Percentiles rank a stretch among this genome's conserved stretches.
Conservation (phyloP, 2,113 vertebrate genomes). For the Epinephelus lanceolatus region DNA sequence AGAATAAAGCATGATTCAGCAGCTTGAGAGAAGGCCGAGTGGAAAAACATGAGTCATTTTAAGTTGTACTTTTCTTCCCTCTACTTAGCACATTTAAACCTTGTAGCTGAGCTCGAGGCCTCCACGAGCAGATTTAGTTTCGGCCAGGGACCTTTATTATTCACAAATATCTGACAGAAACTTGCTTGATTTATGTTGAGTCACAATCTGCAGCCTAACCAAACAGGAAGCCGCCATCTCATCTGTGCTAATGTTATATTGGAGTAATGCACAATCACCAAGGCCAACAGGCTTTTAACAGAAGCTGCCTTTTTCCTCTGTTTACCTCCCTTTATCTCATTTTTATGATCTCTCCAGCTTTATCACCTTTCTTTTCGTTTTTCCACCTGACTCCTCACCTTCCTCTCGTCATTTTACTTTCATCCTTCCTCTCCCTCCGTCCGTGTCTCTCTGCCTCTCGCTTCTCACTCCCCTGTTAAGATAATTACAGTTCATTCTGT, state of each 20-base stretch:
- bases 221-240: constrained; percentile 6
- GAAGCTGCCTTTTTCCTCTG: neutral
- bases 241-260: constrained; percentile 1
- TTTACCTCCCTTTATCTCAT: neutral
- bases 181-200: neutral
- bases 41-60: neutral
- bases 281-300: neutral
- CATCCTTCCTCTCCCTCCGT: constrained; percentile 6
- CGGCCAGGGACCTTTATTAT: neutral
- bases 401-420: constrained; percentile 12
- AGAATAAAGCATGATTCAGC: constrained; percentile 45
- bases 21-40: constrained; percentile 10
- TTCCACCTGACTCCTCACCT: constrained; percentile 2
- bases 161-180: neutral
- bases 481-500: constrained; percentile 73
- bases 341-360: neutral
- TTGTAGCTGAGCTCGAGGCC: neutral
- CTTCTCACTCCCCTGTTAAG: constrained; percentile 49
- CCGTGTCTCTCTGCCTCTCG: constrained; percentile 16
- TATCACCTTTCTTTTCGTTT: constrained; percentile 19
- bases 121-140: neutral
- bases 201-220: neutral
- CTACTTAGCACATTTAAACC: neutral
- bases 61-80: constrained; percentile 1
- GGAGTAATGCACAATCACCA: neutral